Percentiles rank a stretch among this genome's conserved stretches.
phyloP scores from a whole-genome alignment of 2,888 invertebrate species.

The Acheta domesticus region DNA sequence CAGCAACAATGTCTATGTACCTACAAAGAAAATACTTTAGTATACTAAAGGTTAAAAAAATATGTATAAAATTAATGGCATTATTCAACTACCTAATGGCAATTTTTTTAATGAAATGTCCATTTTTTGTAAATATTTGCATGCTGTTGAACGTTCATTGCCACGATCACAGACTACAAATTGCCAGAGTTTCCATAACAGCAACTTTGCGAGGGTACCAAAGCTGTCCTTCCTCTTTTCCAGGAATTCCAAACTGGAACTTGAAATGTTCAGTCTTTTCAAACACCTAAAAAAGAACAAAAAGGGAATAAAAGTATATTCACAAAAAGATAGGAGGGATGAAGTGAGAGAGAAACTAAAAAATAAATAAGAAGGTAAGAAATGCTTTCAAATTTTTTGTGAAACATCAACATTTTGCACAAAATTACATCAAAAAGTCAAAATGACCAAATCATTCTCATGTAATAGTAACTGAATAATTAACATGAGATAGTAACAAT shows the following conservation, averaged over 20 bases:
- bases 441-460: too few relatives aligned
- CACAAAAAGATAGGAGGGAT: background rate
- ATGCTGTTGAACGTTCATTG: conserved; percentile 92
- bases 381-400: too few relatives aligned
- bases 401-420: too few relatives aligned
- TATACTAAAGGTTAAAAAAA: background rate
- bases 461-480: too few relatives aligned
- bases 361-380: too few relatives aligned
- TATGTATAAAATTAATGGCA: conserved; percentile 4
- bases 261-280: conserved; percentile 91
- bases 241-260: conserved; percentile 91
- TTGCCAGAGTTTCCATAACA: conserved; percentile 78
- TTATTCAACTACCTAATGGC: conserved; percentile 57
- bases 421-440: too few relatives aligned
- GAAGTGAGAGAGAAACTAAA: too few relatives aligned
- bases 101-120: conserved; percentile 92
- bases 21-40: conserved; percentile 43
- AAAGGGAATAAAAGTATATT: conserved; percentile 29
- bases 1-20: conserved; percentile 89
- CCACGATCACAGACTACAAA: conserved; percentile 98
- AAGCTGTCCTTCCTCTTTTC: conserved; percentile 92
- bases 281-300: conserved; percentile 63
- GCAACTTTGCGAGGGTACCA: conserved; percentile 98
- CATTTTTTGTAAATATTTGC: conserved; percentile 95
- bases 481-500: too few relatives aligned